Evolutionary conservation across 2,797 vertebrate genomes (phyloP), one percentile per base, ranked within the genome.

Genomic region (Tokudaia muenninki): DNA sequence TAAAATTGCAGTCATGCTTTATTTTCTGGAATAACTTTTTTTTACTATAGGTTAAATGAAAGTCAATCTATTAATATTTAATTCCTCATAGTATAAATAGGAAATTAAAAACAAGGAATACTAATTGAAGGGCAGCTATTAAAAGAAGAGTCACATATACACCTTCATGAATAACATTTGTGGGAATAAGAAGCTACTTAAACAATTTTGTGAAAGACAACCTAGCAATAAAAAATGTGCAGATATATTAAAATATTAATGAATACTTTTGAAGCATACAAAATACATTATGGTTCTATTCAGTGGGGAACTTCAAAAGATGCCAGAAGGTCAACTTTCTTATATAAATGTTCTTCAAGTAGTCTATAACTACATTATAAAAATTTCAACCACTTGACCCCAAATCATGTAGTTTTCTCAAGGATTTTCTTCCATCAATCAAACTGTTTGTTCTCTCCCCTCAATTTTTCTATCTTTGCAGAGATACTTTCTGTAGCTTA

Each of bases 11-110:
- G 41, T 67, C 44, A 52, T 97, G 97, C 26, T 98, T 94, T 80
- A 70, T 97, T 72, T 65, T 70, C 22, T 31, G 57, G 50, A 94
- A 82, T 63, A 84, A 31, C 17, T 92, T 75, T 94, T 19, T 94
- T 19, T 47, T 59, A 89, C 57, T 91, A 31, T 50, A 95, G 80
- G 97, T 74, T 74, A 97, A 98, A 98, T 98, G 94, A 98, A 98
- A 98, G 94, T 61, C 79, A 88, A 91, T 97, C 84, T 94, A 97
- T 98, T 98, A 98, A 98, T 98, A 98, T 98, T 98, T 98, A 94
- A 98, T 96, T 95, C 26, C 37, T 97, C 70, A 16, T 91, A 93
- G 81, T 52, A 97, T 91, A 98, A 98, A 97, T 72, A 98, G 77
- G 34, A 96, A 98, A 98, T 88, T 87, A 87, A 87, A 94, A 95